Evolutionary conservation across 2,113 vertebrate genomes (phyloP).

Genomic region (Pavo muticus): DNA sequence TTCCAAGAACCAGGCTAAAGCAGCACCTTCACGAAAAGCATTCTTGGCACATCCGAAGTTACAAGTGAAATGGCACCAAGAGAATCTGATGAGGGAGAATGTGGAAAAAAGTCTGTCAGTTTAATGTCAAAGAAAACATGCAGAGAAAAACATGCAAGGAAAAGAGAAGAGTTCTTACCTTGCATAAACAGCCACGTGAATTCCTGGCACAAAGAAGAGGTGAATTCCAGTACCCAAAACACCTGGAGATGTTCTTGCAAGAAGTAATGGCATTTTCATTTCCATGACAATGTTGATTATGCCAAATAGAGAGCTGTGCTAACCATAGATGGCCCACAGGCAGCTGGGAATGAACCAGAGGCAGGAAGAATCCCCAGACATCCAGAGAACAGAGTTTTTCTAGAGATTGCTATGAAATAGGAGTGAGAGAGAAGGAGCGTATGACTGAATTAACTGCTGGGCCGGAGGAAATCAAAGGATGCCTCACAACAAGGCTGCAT

Average conservation of each 20-base stretch:
- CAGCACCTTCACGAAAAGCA: neutral
- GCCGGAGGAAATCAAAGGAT: neutral
- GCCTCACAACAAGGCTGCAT: neutral
- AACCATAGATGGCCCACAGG: neutral
- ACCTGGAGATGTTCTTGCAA: neutral
- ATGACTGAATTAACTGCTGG: neutral
- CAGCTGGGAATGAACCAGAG: neutral
- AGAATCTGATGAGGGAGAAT: neutral
- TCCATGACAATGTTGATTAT: neutral
- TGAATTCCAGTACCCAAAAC: conserved; percentile 3
- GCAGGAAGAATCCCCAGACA: neutral
- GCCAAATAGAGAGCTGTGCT: neutral
- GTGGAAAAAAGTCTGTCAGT: conserved; percentile 10
- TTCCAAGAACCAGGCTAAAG: neutral
- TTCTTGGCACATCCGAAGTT: neutral
- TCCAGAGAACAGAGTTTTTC: neutral
- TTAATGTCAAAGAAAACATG: neutral
- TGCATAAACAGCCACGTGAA: neutral
- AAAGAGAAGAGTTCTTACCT: conserved; percentile 45
- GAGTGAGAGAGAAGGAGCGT: neutral
- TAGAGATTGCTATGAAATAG: neutral
- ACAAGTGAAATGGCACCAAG: neutral
- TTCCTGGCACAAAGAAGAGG: neutral
- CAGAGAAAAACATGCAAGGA: neutral
- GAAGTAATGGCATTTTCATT: neutral